These are phyloP conservation scores for Sarcophaga subvicina DNA, from an alignment of 2,888 invertebrate genomes.

Conservation along the genomic window DNA sequence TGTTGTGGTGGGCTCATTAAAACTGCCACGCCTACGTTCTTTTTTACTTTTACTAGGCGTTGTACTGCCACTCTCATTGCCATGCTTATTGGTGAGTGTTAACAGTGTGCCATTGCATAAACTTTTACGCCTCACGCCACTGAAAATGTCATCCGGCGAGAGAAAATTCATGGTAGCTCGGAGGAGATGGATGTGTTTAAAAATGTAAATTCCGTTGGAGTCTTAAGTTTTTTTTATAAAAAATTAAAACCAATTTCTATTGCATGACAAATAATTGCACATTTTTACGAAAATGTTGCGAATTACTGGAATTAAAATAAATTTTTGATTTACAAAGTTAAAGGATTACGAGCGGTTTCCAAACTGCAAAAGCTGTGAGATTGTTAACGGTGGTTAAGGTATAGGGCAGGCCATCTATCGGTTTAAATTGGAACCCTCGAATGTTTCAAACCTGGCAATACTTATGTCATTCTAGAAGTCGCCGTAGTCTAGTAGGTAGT, in stretches of 20 bases:
- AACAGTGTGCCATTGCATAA: slow-evolving; percentile 78
- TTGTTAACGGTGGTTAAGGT: too few species aligned
- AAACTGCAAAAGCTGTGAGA: too few species aligned
- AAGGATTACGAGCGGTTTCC: too few species aligned
- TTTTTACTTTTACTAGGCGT: slow-evolving; percentile 76
- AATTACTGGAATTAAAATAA: slow-evolving; percentile 8
- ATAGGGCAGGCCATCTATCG: too few species aligned
- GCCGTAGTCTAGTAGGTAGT: too few species aligned
- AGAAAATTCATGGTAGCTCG: slow-evolving; percentile 76
- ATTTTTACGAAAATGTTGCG: not conserved
- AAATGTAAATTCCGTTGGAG: not conserved
- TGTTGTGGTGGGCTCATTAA: slow-evolving; percentile 75
- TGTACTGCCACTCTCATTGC: slow-evolving; percentile 68
- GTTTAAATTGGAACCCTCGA: too few species aligned
- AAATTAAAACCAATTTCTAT: slow-evolving; percentile 14
- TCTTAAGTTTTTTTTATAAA: slow-evolving; percentile 33
- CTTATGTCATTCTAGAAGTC: too few species aligned
- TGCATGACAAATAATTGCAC: not conserved
- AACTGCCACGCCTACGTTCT: slow-evolving; percentile 78
- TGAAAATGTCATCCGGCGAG: slow-evolving; percentile 78
- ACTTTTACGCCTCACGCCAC: slow-evolving; percentile 78
- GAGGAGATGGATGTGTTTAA: not conserved
- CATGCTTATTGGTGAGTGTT: slow-evolving; percentile 71
- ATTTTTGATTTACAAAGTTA: not conserved
- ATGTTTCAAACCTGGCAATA: too few species aligned